Conservation (phyloP, 2,888 invertebrate genomes). For the Cantharis rufa region DNA sequence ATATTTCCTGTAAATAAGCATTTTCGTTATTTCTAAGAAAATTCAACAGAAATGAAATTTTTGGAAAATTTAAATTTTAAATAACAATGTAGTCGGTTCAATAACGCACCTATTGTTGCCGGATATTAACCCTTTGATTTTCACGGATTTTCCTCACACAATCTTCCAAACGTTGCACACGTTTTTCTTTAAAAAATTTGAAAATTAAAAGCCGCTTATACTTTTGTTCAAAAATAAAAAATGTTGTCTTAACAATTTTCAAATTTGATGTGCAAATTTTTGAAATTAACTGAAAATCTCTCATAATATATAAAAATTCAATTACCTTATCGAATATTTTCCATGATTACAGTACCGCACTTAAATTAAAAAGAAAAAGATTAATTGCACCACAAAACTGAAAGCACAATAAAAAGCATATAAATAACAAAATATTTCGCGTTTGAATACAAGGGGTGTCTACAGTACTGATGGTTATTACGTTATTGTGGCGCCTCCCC, state of each 20-base stretch:
- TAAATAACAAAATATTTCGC: constrained; percentile 11
- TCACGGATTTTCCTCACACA: not conserved
- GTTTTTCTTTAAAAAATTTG: not conserved
- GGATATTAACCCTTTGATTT: not conserved
- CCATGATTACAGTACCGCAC: not conserved
- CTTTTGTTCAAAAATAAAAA: not conserved
- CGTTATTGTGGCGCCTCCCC: constrained; percentile 26
- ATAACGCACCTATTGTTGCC: not conserved
- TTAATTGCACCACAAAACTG: not conserved
- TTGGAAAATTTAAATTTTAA: not conserved
- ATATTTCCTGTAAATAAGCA: not conserved
- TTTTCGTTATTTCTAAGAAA: not conserved
- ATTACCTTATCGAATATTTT: not conserved
- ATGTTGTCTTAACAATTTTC: not conserved
- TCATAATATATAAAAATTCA: not conserved
- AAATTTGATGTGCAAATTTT: not conserved
- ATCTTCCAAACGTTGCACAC: not conserved
- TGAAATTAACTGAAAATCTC: not conserved
- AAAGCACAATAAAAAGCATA: constrained; percentile 3
- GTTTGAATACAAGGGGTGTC: constrained; percentile 18
- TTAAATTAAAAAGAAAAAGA: not conserved
- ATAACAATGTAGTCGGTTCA: not conserved
- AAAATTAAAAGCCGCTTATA: not conserved
- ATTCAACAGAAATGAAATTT: not conserved
- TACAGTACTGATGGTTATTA: constrained; percentile 27